Evolutionary conservation across 2,888 invertebrate species (phyloP).

Genomic region (Zygothrica quintamaculata): DNA sequence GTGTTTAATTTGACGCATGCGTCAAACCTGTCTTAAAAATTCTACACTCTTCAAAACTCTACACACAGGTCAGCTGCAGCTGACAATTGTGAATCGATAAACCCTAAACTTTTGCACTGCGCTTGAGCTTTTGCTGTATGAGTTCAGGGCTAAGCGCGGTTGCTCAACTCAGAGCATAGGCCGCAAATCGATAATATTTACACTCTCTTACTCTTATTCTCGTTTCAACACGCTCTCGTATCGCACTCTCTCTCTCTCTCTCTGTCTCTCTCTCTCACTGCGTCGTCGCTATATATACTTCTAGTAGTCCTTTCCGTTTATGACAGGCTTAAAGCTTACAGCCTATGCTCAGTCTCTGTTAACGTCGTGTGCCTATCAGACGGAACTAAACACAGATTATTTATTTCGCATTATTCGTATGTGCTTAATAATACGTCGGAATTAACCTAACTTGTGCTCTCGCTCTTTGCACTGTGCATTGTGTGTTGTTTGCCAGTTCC

Average conservation of each 20-base stretch:
- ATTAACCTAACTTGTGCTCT: slow-evolving; percentile 35
- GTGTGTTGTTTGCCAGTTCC: slow-evolving; percentile 32
- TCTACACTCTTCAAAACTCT: slow-evolving; percentile 36
- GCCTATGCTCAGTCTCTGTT: slow-evolving; percentile 66
- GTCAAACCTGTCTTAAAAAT: slow-evolving; percentile 19
- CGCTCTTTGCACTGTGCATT: slow-evolving; percentile 48
- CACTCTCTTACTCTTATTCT: slow-evolving; percentile 3
- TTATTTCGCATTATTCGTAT: slow-evolving; percentile 32
- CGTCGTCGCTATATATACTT: slow-evolving; percentile 47
- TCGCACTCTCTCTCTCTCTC: slow-evolving; percentile 13
- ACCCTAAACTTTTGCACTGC: slow-evolving; percentile 30
- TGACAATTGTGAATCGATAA: slow-evolving; percentile 55
- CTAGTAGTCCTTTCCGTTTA: slow-evolving; percentile 51
- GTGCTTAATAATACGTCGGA: slow-evolving; percentile 51
- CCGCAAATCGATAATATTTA: slow-evolving; percentile 48
- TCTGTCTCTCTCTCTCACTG: slow-evolving; percentile 23
- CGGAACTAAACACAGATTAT: slow-evolving; percentile 46
- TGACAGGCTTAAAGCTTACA: slow-evolving; percentile 56
- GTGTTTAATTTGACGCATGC: slow-evolving; percentile 55
- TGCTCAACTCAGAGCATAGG: slow-evolving; percentile 59
- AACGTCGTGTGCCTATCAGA: slow-evolving; percentile 65
- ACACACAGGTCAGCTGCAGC: slow-evolving; percentile 58
- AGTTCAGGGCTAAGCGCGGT: slow-evolving; percentile 74
- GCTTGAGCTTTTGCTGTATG: slow-evolving; percentile 47
- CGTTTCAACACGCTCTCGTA: slow-evolving; percentile 3